phyloP scores from a whole-genome alignment of 1,140 invertebrate genomes.

The Colletes latitarsis region DNA sequence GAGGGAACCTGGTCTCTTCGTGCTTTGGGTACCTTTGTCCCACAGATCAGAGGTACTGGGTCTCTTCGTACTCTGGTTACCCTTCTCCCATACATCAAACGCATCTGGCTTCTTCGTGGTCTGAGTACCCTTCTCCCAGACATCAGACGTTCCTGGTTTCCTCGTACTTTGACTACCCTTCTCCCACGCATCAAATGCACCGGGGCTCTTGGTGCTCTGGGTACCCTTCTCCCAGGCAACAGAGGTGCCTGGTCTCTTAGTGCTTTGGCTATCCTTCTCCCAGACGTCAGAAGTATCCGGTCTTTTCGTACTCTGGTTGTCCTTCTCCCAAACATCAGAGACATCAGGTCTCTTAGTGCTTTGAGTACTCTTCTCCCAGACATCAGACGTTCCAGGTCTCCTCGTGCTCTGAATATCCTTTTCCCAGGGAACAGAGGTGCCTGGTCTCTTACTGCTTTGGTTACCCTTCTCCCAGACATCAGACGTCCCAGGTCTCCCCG shows the following conservation, averaged over 20 bases:
- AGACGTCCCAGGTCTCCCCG: conserved; percentile 8
- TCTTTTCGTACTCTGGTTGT: conserved; percentile 52
- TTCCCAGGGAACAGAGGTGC: conserved; percentile 42
- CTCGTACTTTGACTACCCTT: conserved; percentile 35
- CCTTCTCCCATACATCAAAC: conserved; percentile 48
- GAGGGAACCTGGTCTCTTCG: conserved; percentile 48
- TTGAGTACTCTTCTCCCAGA: background rate
- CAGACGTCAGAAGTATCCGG: conserved; percentile 17
- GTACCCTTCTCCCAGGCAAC: background rate
- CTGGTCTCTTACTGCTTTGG: conserved; percentile 54
- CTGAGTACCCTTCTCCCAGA: conserved; percentile 33
- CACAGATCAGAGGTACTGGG: conserved; percentile 33
- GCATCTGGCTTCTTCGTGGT: conserved; percentile 52
- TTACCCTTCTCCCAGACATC: conserved; percentile 44
- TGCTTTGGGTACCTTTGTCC: conserved; percentile 50
- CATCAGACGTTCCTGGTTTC: conserved; percentile 41
- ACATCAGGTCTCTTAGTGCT: conserved; percentile 47
- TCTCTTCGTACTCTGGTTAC: conserved; percentile 55
- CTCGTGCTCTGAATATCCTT: conserved; percentile 53
- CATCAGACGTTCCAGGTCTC: conserved; percentile 26
- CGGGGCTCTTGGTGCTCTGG: background rate
- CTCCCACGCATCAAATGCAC: background rate
- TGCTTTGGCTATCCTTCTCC: conserved; percentile 53
- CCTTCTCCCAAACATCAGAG: conserved; percentile 45
- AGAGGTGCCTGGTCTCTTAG: conserved; percentile 7